A percentile compares a stretch with the other conserved stretches of the same genome.
Conservation (phyloP, 2,888 invertebrate genomes). For the Rhyacophila evoluta region DNA sequence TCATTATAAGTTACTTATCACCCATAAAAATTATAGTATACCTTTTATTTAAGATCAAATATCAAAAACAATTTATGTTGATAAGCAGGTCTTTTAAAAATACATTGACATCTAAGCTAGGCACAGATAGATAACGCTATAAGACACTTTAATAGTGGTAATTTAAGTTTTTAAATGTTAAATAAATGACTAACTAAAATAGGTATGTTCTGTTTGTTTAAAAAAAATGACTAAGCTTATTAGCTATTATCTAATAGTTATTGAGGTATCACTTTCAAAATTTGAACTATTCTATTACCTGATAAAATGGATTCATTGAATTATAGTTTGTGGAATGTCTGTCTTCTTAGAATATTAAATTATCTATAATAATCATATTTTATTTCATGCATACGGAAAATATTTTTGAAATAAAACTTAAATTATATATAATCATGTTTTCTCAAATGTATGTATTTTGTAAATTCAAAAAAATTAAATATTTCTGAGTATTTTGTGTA, state of each 20-base stretch:
- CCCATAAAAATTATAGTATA: no score
- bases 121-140: slow-evolving; percentile 10
- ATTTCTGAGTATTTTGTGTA: no score
- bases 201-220: not conserved
- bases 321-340: not conserved
- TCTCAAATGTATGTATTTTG: not conserved
- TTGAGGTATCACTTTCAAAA: not conserved
- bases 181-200: not conserved
- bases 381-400: not conserved
- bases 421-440: no score
- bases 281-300: slow-evolving; percentile 20
- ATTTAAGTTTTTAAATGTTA: not conserved
- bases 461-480: not conserved
- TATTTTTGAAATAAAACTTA: not conserved
- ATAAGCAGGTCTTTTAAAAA: slow-evolving; percentile 3
- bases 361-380: not conserved
- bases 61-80: no score
- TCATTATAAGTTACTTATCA: no score
- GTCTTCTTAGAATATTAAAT: no score
- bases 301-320: not conserved
- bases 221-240: not conserved
- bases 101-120: slow-evolving; percentile 5
- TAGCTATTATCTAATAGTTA: not conserved
- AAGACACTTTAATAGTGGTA: slow-evolving; percentile 2
- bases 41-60: no score